Base-by-base conservation (phyloP, 2,113 vertebrate species). In the Corynorhinus townsendii region DNA sequence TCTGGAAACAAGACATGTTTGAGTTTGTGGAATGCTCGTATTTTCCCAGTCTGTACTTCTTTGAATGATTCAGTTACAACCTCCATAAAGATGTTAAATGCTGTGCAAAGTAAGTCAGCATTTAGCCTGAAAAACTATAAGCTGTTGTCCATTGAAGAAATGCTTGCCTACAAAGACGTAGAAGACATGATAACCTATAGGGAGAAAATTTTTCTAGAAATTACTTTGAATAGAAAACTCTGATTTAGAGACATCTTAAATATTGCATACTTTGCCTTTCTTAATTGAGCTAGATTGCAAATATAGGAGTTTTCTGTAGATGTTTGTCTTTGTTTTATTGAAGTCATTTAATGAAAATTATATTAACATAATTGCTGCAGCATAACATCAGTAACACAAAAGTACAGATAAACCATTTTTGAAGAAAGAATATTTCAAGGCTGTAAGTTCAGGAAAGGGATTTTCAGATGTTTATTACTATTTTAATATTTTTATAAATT, bases 181-280 rank as follows among this genome's bases (percentile, higher is more conserved):
- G 96, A 98, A 94, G 98, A 98, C 93, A 99, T 99, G 99, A 62
- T 99, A 94, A 97, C 93, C 87, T 99, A 99, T 16, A 99, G 99
- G 96, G 98, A 97, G 64, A 94, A 97, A 69, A 98, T 99, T 43
- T 97, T 98, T 94, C 92, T 98, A 14, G 98, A 99, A 95, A 98
- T 99, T 90, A 35, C 26, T 92, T 89, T 96, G 83, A 97, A 85
- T 71, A 98, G 84, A 90, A 96, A 97, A 7, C 89, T 89, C 90
- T 88, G 87, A 68, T 95, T 97, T 87, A 91, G 62, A 90, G 33
- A 93, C 19, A 20, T 28, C 66, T 86, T 93, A 90, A 97, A 62
- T 93, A 54, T 89, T 88, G 28, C 95, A 54, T 28, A 68, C 17
- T 81, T 84, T 75, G 17, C n/a, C 77, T 56, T 24, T 90, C 95